Percentiles rank a stretch among this genome's conserved stretches.
Conservation (phyloP, 2,113 vertebrate genomes). For the Poicephalus meyeri region DNA sequence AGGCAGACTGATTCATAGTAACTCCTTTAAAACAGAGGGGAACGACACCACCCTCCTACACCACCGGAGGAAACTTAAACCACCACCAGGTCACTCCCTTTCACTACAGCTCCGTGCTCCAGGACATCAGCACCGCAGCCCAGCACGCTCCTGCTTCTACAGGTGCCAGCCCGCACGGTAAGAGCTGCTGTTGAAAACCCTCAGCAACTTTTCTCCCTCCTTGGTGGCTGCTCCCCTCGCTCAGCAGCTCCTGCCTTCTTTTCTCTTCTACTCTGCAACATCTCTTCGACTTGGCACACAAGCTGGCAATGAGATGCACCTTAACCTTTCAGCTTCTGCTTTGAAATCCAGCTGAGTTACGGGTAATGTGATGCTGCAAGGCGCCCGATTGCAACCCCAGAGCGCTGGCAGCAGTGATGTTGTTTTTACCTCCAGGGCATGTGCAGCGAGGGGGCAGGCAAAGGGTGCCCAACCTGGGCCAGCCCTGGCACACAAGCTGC, state of each 20-base stretch:
- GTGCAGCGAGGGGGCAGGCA: not conserved
- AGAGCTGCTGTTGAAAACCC: not conserved
- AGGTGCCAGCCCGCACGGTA: slow-evolving; percentile 60
- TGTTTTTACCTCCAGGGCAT: not conserved
- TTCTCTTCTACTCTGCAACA: not conserved
- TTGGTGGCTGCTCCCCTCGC: not conserved
- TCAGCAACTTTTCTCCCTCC: not conserved
- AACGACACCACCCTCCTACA: slow-evolving; percentile 75
- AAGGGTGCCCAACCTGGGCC: not conserved
- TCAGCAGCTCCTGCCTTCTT: not conserved
- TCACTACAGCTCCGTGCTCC: slow-evolving; percentile 33
- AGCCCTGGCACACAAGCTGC: not conserved
- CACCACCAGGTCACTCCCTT: slow-evolving; percentile 60
- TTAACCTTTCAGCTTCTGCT: not conserved
- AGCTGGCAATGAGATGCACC: not conserved
- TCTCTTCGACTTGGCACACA: not conserved
- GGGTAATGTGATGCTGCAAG: not conserved
- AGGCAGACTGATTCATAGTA: slow-evolving; percentile 82
- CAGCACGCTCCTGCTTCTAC: not conserved
- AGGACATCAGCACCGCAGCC: not conserved
- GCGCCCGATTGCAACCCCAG: accelerated
- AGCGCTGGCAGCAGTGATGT: not conserved
- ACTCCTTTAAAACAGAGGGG: slow-evolving; percentile 77
- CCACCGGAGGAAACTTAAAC: slow-evolving; percentile 73
- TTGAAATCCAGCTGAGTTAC: not conserved